A percentile compares a stretch with the other conserved stretches of the same genome.
Evolutionary conservation across 2,797 vertebrate genomes (phyloP).

Genomic region (Linurgus olivaceus): DNA sequence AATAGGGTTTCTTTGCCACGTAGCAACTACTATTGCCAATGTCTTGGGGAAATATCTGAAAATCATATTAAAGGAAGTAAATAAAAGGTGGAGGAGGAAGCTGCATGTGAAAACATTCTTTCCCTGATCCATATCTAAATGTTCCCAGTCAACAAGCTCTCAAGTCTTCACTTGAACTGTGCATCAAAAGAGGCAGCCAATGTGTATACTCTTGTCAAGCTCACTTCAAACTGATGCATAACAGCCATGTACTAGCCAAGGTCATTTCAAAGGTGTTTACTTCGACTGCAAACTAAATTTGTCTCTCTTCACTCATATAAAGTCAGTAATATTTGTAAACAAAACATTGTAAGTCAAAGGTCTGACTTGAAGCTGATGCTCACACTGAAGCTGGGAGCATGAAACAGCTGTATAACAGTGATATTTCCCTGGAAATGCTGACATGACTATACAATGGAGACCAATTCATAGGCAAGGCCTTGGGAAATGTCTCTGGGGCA

Average conservation of each 20-base stretch:
- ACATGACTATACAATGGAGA: background rate
- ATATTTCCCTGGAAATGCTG: background rate
- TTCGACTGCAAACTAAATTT: constrained; percentile 49
- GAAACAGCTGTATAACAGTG: background rate
- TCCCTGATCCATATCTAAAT: constrained; percentile 42
- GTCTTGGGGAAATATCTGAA: background rate
- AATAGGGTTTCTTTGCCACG: background rate
- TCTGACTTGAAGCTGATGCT: constrained; percentile 12
- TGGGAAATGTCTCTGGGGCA: background rate
- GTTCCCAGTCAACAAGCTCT: constrained; percentile 40
- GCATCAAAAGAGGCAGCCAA: constrained; percentile 19
- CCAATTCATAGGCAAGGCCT: background rate
- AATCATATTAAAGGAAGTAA: background rate
- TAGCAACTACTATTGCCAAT: background rate
- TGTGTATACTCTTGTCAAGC: constrained; percentile 32
- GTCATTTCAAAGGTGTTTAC: constrained; percentile 64
- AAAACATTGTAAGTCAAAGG: background rate
- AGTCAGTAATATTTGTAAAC: constrained; percentile 32
- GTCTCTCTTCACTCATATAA: constrained; percentile 40
- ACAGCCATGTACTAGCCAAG: constrained; percentile 31
- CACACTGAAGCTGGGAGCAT: background rate
- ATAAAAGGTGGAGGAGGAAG: constrained; percentile 17
- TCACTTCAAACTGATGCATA: constrained; percentile 27
- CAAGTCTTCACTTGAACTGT: constrained; percentile 47
- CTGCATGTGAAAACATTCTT: constrained; percentile 27